phyloP scores from a whole-genome alignment of 2,113 vertebrate species.

The Cyprinodon brontotheroides region DNA sequence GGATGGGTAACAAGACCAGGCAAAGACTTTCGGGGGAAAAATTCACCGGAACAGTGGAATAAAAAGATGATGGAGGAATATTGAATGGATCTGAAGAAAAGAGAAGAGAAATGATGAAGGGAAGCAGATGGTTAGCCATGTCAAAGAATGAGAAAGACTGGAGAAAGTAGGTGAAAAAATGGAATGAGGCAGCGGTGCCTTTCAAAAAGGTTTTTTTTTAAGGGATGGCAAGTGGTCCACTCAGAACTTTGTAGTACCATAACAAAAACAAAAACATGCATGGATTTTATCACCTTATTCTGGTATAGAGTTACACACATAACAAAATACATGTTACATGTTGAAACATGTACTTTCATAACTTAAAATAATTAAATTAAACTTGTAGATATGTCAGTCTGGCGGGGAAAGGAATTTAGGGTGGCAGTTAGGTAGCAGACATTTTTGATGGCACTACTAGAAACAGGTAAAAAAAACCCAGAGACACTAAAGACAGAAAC shows the following conservation, averaged over 20 bases:
- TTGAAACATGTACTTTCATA: not conserved
- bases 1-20: slow-evolving; percentile 33
- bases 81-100: slow-evolving; percentile 34
- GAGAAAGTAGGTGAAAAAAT: slow-evolving; percentile 4
- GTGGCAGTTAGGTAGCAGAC: too few species aligned
- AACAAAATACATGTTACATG: not conserved
- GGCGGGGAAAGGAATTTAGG: not conserved
- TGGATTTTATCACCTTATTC: not conserved
- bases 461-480: slow-evolving; percentile 3
- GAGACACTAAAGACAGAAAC: slow-evolving; percentile 2
- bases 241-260: not conserved
- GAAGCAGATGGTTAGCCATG: slow-evolving; percentile 41
- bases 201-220: not conserved
- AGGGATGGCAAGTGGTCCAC: not conserved
- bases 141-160: slow-evolving; percentile 26
- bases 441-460: not conserved
- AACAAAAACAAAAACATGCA: not conserved
- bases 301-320: not conserved
- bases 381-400: not conserved
- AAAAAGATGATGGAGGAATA: slow-evolving; percentile 48
- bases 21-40: slow-evolving; percentile 29
- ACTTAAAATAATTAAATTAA: too few species aligned
- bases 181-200: not conserved
- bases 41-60: slow-evolving; percentile 38
- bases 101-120: slow-evolving; percentile 43